These are phyloP conservation scores for Autographa gamma DNA, from an alignment of 2,888 invertebrate genomes.

Conservation along the genomic window DNA sequence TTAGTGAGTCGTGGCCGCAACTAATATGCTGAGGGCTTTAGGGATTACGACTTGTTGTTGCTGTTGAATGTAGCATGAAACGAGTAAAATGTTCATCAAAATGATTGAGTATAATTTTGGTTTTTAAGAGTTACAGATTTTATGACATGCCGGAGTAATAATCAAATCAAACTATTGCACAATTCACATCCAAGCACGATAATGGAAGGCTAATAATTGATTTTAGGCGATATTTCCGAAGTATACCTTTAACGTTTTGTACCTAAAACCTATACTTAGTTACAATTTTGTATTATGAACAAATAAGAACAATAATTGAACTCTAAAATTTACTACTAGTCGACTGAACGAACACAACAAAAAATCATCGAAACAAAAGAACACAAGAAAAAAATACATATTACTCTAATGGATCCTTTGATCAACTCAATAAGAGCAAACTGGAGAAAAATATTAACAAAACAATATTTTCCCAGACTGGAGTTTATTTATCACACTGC, in stretches of 20 bases:
- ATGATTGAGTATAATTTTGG: too few relatives aligned
- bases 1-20: constrained; percentile 31
- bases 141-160: too few relatives aligned
- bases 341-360: too few relatives aligned
- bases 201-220: too few relatives aligned
- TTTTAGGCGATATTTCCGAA: too few relatives aligned
- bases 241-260: too few relatives aligned
- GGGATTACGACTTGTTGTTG: constrained; percentile 31
- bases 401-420: neutral
- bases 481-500: constrained; percentile 32
- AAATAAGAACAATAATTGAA: too few relatives aligned
- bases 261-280: too few relatives aligned
- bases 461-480: constrained; percentile 9
- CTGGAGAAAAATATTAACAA: neutral
- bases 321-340: too few relatives aligned
- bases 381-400: neutral
- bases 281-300: too few relatives aligned
- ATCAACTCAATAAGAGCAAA: neutral
- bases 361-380: neutral
- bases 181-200: too few relatives aligned
- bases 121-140: neutral
- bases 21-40: constrained; percentile 38
- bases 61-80: constrained; percentile 19
- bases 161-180: too few relatives aligned
- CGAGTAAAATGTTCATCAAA: neutral